phyloP scores from a whole-genome alignment of 2,888 invertebrate genomes.

The Sminthurinus aureus region DNA sequence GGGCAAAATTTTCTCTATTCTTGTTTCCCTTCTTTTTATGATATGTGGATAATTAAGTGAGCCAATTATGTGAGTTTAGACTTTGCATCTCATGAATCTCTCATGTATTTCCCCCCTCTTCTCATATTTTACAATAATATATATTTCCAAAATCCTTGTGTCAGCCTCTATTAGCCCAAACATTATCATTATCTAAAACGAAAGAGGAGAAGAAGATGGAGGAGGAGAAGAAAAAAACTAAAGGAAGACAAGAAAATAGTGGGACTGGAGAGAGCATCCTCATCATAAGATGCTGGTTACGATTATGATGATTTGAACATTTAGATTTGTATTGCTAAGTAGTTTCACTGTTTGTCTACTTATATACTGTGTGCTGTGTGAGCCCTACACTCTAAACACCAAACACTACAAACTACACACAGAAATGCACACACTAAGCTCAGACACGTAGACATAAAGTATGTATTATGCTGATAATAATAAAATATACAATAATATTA shows the following conservation, averaged over 20 bases:
- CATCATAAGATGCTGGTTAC: background rate
- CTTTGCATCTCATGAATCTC: conserved; percentile 36
- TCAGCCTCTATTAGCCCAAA: conserved; percentile 31
- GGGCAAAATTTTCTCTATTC: conserved; percentile 12
- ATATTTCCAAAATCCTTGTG: conserved; percentile 13
- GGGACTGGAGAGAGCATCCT: background rate
- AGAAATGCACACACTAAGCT: background rate
- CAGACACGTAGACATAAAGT: background rate
- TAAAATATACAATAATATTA: background rate
- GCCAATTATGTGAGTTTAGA: conserved; percentile 32
- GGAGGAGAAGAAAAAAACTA: background rate
- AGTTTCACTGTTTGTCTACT: conserved; percentile 24
- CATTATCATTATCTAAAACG: conserved; percentile 16
- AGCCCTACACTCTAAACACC: no score
- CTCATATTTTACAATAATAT: background rate
- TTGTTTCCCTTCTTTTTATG: conserved; percentile 18
- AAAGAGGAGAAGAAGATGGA: background rate
- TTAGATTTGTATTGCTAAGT: conserved; percentile 28
- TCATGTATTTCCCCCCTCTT: conserved; percentile 3
- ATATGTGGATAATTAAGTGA: conserved; percentile 38
- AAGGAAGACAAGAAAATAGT: background rate
- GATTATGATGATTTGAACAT: conserved; percentile 8
- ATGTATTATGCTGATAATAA: background rate
- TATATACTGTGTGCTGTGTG: background rate
- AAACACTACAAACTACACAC: no score